phyloP scores from a whole-genome alignment of 64 coral and sea anemone species.

The Stylophora pistillata region DNA sequence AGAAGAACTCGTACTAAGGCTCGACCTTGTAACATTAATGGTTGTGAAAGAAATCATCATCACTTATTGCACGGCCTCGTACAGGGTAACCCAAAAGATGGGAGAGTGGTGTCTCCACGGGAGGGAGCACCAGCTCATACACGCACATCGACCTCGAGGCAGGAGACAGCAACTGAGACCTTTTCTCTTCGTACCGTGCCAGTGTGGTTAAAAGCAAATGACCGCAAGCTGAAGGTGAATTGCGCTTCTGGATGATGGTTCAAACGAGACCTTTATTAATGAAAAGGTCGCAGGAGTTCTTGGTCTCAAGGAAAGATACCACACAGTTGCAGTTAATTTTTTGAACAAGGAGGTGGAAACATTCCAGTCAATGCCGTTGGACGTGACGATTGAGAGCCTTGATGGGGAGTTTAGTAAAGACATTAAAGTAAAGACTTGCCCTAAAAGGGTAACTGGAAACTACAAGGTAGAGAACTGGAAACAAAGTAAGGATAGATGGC shows the following conservation, averaged over 20 bases:
- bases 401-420: slow-evolving; percentile 54
- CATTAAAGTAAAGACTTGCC: slow-evolving; percentile 58
- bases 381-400: slow-evolving; percentile 31
- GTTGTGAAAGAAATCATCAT: slow-evolving; percentile 52
- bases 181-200: no score
- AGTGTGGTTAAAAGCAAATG: no score
- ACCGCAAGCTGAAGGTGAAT: no score
- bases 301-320: slow-evolving; percentile 19
- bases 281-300: slow-evolving; percentile 54
- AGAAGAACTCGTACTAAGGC: slow-evolving; percentile 19
- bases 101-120: slow-evolving; percentile 19
- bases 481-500: slow-evolving; percentile 19
- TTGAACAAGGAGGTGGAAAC: slow-evolving; percentile 56
- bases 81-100: slow-evolving; percentile 22
- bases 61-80: slow-evolving; percentile 20
- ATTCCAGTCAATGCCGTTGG: slow-evolving; percentile 27
- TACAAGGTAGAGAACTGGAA: slow-evolving; percentile 5
- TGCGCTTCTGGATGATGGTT: no score
- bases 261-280: slow-evolving; percentile 75
- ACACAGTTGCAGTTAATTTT: slow-evolving; percentile 48
- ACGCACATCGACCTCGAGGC: neutral
- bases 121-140: slow-evolving; percentile 27
- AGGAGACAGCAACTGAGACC: no score
- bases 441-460: slow-evolving; percentile 49
- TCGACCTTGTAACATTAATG: slow-evolving; percentile 31